These are phyloP conservation scores for Clamator glandarius DNA, from an alignment of 2,797 vertebrate genomes.

Conservation along the genomic window DNA sequence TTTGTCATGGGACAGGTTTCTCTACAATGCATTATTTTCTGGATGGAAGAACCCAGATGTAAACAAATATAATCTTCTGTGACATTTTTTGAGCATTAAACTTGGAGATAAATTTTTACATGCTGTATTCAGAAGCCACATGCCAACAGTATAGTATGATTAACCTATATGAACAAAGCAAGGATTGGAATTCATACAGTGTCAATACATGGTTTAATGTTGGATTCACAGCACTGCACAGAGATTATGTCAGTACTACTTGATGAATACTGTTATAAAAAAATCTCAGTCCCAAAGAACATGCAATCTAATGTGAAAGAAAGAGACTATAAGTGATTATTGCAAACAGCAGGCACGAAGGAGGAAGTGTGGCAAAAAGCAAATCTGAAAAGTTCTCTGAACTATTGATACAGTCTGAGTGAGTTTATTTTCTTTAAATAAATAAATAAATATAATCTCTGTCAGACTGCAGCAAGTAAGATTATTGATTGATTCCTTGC, in stretches of 20 bases:
- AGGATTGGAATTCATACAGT: background rate
- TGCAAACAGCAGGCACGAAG: background rate
- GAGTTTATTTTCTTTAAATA: background rate
- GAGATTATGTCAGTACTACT: background rate
- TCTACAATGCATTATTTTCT: background rate
- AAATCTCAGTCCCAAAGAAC: background rate
- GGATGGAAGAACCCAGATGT: background rate
- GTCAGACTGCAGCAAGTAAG: background rate
- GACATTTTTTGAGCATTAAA: background rate
- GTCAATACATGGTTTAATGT: background rate
- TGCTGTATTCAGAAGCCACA: background rate
- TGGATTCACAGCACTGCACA: background rate
- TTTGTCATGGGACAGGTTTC: background rate
- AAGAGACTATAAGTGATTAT: background rate
- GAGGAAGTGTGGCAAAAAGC: background rate
- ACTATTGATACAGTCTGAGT: background rate
- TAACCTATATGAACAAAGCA: conserved; percentile 7
- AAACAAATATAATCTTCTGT: background rate
- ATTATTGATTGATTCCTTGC: background rate
- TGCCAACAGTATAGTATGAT: background rate
- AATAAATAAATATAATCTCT: background rate
- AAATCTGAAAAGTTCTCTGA: background rate
- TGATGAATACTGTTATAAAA: background rate
- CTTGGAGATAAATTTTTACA: background rate
- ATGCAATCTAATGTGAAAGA: background rate